Base-by-base conservation (phyloP, 1,140 invertebrate genomes). In the Neoseiulus cucumeris region DNA sequence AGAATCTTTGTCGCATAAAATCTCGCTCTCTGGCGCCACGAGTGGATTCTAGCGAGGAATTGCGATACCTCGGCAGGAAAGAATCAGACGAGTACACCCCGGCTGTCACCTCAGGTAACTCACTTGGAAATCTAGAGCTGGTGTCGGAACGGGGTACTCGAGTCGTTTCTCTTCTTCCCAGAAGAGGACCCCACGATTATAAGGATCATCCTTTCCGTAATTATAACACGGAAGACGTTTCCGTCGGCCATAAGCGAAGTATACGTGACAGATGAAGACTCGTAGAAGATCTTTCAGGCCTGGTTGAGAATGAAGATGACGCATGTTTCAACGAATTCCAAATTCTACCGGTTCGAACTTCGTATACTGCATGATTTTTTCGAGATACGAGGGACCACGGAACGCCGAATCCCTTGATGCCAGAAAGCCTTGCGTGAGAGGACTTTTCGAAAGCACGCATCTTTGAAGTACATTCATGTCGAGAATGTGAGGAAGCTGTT, bases 131-230 rank as follows among this genome's bases (percentile, higher is more conserved):
- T 59, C 51, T 12, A 59, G 17, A 17, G 51, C 51, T 1, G 51
- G 25, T 33, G 14, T 12, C 2, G 51, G 51, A n/a, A 59, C 33
- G 17, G 51, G 51, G 9, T 20, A 25, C 51, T 59, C 51, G 22
- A 59, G 51, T 25, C 51, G 51, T 59, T 59, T 59, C 9, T 59
- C 51, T 25, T 59, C 51, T 9, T 59, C 51, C 51, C 25, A 33
- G 12, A 25, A 14, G 4, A 59, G 2, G 22, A 59, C 22, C 2
- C 51, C 51, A 17, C 51, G 25, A 20, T 20, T 59, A 59, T 29
- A 25, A 1, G 51, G 51, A 33, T 59, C 51, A 1, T 25, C 5
- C 14, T 25, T 29, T 14, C 22, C 14, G 22, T 25, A 59, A 33
- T 59, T 20, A 9, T 59, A 59, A 12, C 6, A 4, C 6, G 51